Evolutionary conservation across 1,140 invertebrate species (phyloP), one percentile per base, ranked within the genome.

Genomic region (Druon quercuslanigerum): DNA sequence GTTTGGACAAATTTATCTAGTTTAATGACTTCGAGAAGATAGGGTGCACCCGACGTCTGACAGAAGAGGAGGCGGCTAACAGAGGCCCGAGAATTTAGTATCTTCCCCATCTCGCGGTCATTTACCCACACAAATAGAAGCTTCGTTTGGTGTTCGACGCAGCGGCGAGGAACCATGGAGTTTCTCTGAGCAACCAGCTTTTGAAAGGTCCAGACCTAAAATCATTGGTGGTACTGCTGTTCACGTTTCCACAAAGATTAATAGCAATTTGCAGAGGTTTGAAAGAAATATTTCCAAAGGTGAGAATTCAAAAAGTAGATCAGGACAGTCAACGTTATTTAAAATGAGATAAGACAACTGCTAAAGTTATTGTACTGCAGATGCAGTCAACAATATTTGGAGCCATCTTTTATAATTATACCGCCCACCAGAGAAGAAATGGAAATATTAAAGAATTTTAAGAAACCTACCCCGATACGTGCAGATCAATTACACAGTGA

Each of bases 281-380:
- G 1, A 56, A 75, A 56, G 89, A 90, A 16, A 91, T 90, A 88
- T 90, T 91, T 46, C 71, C 88, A 0, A 84, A 79, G 74, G 14
- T 87, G 13, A 82, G 82, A 71, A 84, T 90, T 20, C 76, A 78
- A 1, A 74, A 84, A 50, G 83, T 83, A 73, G 86, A 87, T 77
- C 75, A 72, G 71, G 17, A 83, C 11, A 76, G 75, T 0, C 82
- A 87, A 71, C 79, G 83, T 13, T 89, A 86, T 78, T 72, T 51
- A 54, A 12, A 77, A 81, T 25, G 25, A 25, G 25, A 25, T 25
- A 3, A 25, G 25, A 25, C 1, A 25, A 25, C 25, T 25, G 25
- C 1, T 25, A 25, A 25, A 25, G 1, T 25, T 25, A 25, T 25
- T 25, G 25, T 25, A 25, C 25, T 25, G 25, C 25, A 3, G 3